Percentiles rank a stretch among this genome's conserved stretches.
Conservation (phyloP, 2,113 vertebrate species). For the Bostrychus sinensis region DNA sequence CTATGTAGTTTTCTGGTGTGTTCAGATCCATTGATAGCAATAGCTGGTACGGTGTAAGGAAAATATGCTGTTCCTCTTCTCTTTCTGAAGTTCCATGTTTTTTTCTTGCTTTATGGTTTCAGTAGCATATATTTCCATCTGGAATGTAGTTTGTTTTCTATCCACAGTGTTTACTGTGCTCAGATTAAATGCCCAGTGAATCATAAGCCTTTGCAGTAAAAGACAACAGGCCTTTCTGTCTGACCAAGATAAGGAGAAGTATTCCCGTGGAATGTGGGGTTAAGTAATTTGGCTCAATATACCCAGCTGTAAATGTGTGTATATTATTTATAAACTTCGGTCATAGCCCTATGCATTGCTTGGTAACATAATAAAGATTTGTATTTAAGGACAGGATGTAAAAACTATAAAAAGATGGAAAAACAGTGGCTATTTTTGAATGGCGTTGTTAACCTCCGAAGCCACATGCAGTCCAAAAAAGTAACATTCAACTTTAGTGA, state of each 20-base stretch:
- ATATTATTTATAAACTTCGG: not conserved
- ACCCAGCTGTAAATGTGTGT: conserved; percentile 8
- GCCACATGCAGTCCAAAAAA: conserved; percentile 30
- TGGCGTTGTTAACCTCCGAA: conserved; percentile 37
- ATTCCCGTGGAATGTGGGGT: conserved; percentile 15
- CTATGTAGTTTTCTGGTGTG: conserved; percentile 45
- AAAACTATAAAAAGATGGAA: conserved; percentile 25
- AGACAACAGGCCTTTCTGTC: conserved; percentile 16
- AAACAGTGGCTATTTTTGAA: conserved; percentile 43
- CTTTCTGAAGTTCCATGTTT: conserved; percentile 27
- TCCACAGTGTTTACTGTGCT: conserved; percentile 24
- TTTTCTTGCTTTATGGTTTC: conserved; percentile 27
- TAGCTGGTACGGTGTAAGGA: conserved; percentile 29
- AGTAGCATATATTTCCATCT: conserved; percentile 37
- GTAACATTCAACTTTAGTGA: conserved; percentile 41
- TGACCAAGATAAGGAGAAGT: conserved; percentile 15
- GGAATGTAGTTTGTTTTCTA: conserved; percentile 28
- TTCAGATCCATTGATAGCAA: conserved; percentile 18
- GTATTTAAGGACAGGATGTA: conserved; percentile 35
- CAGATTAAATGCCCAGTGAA: conserved; percentile 17
- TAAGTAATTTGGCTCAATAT: conserved; percentile 26
- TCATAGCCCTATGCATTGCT: not conserved
- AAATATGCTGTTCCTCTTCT: conserved; percentile 41
- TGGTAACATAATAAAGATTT: conserved; percentile 17
- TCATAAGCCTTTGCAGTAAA: conserved; percentile 10